A percentile compares a stretch with the other conserved stretches of the same genome.
phyloP scores from a whole-genome alignment of 2,113 vertebrate species.

The Callorhinus ursinus region DNA sequence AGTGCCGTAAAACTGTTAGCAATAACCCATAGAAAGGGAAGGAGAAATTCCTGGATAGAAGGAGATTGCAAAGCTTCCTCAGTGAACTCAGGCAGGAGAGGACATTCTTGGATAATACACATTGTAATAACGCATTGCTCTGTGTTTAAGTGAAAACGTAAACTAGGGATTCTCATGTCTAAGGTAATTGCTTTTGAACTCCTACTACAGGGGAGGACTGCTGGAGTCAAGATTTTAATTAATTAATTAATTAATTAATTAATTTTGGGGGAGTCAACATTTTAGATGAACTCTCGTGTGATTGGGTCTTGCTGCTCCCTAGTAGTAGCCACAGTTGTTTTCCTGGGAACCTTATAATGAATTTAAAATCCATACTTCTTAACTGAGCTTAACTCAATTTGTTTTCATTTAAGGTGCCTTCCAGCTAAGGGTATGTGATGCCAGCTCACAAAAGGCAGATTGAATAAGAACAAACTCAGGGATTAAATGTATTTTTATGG shows the following conservation, averaged over 20 bases:
- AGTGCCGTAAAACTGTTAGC: neutral
- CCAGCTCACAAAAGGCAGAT: constrained; percentile 19
- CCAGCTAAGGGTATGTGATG: neutral
- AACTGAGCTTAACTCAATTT: constrained; percentile 28
- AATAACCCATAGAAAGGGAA: neutral
- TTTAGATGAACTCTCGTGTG: neutral
- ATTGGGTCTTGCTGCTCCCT: neutral
- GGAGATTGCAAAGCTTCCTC: neutral
- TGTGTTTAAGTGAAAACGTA: neutral
- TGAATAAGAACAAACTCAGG: constrained; percentile 28
- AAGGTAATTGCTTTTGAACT: neutral
- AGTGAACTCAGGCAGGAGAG: neutral
- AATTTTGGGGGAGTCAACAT: neutral
- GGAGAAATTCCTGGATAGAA: neutral
- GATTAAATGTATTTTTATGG: constrained; percentile 60
- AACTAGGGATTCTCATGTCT: neutral
- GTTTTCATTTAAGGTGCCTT: constrained; percentile 37
- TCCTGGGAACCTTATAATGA: neutral
- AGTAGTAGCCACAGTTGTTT: neutral
- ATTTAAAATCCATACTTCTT: constrained; percentile 24
- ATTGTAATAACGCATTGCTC: neutral
- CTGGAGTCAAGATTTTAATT: neutral
- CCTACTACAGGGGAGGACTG: neutral
- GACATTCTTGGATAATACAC: neutral
- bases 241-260: neutral